Percentiles rank a stretch among this genome's conserved stretches.
Conservation (phyloP, 2,797 vertebrate species). For the Enteromius mattozi region DNA sequence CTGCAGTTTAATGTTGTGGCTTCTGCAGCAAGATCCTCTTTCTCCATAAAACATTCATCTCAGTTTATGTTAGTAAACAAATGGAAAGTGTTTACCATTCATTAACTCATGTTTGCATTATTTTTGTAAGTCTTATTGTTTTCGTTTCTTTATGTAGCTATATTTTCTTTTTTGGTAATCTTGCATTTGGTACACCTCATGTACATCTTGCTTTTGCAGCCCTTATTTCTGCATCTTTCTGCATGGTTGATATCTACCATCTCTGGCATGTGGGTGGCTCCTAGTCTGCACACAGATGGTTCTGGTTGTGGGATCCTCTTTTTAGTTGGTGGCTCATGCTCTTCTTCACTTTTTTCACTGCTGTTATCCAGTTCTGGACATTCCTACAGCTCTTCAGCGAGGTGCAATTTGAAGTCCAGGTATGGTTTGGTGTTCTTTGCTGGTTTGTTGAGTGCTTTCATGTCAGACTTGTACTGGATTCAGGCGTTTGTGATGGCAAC, state of each 20-base stretch:
- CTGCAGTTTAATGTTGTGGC: too few relatives aligned
- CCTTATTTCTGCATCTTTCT: slow-evolving; percentile 43
- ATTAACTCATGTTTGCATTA: background rate
- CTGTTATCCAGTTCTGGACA: background rate
- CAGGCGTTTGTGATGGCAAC: slow-evolving; percentile 59
- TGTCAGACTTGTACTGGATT: slow-evolving; percentile 57
- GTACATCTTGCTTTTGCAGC: slow-evolving; percentile 54
- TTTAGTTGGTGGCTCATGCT: background rate
- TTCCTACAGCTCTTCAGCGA: background rate
- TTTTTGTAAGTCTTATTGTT: background rate
- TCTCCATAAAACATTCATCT: background rate
- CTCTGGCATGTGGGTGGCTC: slow-evolving; percentile 43
- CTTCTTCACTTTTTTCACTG: background rate
- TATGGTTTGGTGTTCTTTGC: slow-evolving; percentile 47
- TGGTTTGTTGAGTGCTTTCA: slow-evolving; percentile 29
- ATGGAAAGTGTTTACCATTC: background rate
- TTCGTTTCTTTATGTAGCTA: background rate
- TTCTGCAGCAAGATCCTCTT: background rate
- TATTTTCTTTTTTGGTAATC: slow-evolving; percentile 54
- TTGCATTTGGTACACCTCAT: slow-evolving; percentile 51
- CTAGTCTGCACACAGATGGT: slow-evolving; percentile 29
- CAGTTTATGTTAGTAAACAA: background rate
- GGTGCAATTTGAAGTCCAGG: background rate
- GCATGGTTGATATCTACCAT: slow-evolving; percentile 49
- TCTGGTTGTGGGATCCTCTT: background rate